Conservation (phyloP, 2,797 vertebrate genomes). For the Chrysocyon brachyurus region DNA sequence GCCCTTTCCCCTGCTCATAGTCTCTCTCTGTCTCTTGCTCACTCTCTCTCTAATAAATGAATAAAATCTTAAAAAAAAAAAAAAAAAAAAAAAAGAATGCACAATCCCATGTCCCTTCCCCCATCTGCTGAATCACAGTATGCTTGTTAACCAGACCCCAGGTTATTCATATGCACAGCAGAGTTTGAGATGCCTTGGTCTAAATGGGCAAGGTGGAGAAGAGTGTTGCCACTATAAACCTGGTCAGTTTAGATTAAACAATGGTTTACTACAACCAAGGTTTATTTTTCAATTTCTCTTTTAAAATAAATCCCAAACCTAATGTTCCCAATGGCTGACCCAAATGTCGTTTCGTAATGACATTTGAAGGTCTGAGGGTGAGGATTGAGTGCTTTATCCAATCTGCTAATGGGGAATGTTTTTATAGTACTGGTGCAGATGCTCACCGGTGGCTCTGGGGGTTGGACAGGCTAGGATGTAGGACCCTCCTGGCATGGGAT, state of each 20-base stretch:
- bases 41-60: no score
- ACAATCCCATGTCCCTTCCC: not conserved
- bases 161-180: not conserved
- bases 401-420: not conserved
- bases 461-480: not conserved
- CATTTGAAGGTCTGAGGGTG: not conserved
- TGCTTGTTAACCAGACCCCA: not conserved
- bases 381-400: not conserved
- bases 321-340: not conserved
- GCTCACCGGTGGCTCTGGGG: not conserved
- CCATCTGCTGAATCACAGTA: not conserved
- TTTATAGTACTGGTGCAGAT: not conserved
- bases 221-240: not conserved
- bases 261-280: not conserved
- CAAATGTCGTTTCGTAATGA: constrained; percentile 33
- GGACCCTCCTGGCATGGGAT: not conserved
- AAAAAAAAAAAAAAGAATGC: not conserved
- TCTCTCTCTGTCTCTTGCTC: no score
- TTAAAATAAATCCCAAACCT: constrained; percentile 64
- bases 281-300: constrained; percentile 51
- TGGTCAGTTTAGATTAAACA: not conserved
- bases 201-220: not conserved
- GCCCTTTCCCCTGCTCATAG: no score
- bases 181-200: not conserved
- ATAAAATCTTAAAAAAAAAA: no score